Base-by-base conservation (phyloP, 2,888 invertebrate species). In the Cancer borealis region DNA sequence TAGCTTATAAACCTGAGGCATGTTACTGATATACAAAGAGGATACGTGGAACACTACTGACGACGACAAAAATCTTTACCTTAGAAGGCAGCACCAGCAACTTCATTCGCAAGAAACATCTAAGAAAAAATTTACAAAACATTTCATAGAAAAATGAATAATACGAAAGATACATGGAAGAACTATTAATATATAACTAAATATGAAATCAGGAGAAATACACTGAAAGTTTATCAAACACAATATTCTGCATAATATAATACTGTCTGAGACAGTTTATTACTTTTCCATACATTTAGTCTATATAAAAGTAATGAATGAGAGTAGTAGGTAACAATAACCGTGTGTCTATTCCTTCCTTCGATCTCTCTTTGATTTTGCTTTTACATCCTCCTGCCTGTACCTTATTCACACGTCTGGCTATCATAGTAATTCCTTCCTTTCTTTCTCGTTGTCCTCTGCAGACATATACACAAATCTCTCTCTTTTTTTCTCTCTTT, bases 401-500 rank as follows among this genome's bases (percentile, higher is more conserved):
- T 21, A 17, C 17, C 60, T 66, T 66, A 17, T 12, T 66, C 21
- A 66, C 66, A 66, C 21, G 21, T 4, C 21, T n/a, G 14, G n/a
- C 0, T 6, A 66, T 4, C 14, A 21, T 6, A 21, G n/a, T 66
- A 8, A n/a, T 66, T 66, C 66, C 60, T 66, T 66, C 4, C n/a
- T 3, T n/a, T 66, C n/a, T n/a, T 3, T 4, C n/a, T 21, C n/a
- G 0, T 3, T 8, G 14, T n/a, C 6, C n/a, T 66, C n/a, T 66
- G 54, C 60, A 66, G 4, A 17, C 60, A 12, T 49, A 12, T 49
- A 49, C 49, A 49, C 12, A 49, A 49, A 49, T 88, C 88, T 88
- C 88, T 88, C 88, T 88, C 88, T 88, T 45, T 88, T 45, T 88
- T 45, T 88, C 88, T 88, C 88, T 88, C 88, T 88, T 45, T 88